Percentiles rank a stretch among this genome's conserved stretches.
Evolutionary conservation across 2,888 invertebrate species (phyloP).

Genomic region (Pyrgus malvae): DNA sequence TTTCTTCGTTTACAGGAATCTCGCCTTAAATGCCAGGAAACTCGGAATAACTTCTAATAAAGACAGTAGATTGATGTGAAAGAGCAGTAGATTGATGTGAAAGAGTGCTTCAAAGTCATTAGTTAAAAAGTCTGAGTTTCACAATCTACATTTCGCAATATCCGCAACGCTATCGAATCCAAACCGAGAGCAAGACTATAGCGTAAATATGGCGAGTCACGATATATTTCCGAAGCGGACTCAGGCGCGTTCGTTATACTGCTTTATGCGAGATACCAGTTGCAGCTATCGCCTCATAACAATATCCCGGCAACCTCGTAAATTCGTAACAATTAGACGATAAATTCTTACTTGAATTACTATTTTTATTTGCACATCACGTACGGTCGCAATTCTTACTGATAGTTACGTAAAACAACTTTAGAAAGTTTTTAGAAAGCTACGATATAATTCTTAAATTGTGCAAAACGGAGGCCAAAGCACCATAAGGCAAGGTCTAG

Average conservation of each 20-base stretch:
- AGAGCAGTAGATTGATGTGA: too few relatives aligned
- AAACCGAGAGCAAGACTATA: slow-evolving; percentile 37
- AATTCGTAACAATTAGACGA: slow-evolving; percentile 73
- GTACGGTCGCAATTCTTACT: slow-evolving; percentile 60
- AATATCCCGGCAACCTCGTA: slow-evolving; percentile 62
- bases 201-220: slow-evolving; percentile 56
- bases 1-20: too few relatives aligned
- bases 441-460: too few relatives aligned
- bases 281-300: slow-evolving; percentile 59
- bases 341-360: slow-evolving; percentile 69
- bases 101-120: too few relatives aligned
- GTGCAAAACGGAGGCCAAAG: too few relatives aligned
- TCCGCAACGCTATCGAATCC: background rate
- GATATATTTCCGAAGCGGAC: slow-evolving; percentile 48
- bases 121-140: background rate
- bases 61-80: too few relatives aligned
- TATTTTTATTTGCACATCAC: slow-evolving; percentile 75
- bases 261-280: slow-evolving; percentile 52
- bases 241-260: slow-evolving; percentile 51
- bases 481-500: too few relatives aligned
- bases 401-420: too few relatives aligned
- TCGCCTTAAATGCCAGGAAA: too few relatives aligned
- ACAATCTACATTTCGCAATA: slow-evolving; percentile 30
- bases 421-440: too few relatives aligned
- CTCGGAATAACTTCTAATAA: too few relatives aligned